A percentile compares a stretch with the other conserved stretches of the same genome.
phyloP scores from a whole-genome alignment of 2,797 vertebrate genomes.

The Zalophus californianus region DNA sequence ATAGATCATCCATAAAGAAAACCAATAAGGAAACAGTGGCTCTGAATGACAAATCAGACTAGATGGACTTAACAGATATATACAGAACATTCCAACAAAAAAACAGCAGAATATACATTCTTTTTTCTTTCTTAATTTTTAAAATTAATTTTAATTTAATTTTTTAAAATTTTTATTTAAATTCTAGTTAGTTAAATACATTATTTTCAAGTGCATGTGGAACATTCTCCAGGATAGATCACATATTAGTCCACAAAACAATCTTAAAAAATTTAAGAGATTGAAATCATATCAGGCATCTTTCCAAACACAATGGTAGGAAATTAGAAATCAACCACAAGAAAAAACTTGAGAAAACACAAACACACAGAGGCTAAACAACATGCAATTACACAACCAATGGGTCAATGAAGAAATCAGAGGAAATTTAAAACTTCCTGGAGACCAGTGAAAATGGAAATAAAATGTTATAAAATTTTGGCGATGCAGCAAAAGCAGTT shows the following conservation, averaged over 20 bases:
- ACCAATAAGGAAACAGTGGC: background rate
- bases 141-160: background rate
- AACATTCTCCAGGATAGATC: background rate
- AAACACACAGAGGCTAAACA: background rate
- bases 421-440: background rate
- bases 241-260: background rate
- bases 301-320: background rate
- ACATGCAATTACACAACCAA: background rate
- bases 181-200: background rate
- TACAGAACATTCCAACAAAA: background rate
- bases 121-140: background rate
- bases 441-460: background rate
- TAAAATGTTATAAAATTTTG: background rate
- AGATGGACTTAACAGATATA: background rate
- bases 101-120: background rate
- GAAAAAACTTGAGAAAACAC: background rate
- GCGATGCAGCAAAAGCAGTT: background rate
- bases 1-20: background rate
- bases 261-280: background rate
- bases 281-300: background rate
- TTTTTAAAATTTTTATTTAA: background rate
- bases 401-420: background rate
- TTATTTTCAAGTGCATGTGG: background rate
- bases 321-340: background rate
- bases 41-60: background rate